phyloP scores from a whole-genome alignment of 2,113 vertebrate species.

The Phalacrocorax pelagicus region DNA sequence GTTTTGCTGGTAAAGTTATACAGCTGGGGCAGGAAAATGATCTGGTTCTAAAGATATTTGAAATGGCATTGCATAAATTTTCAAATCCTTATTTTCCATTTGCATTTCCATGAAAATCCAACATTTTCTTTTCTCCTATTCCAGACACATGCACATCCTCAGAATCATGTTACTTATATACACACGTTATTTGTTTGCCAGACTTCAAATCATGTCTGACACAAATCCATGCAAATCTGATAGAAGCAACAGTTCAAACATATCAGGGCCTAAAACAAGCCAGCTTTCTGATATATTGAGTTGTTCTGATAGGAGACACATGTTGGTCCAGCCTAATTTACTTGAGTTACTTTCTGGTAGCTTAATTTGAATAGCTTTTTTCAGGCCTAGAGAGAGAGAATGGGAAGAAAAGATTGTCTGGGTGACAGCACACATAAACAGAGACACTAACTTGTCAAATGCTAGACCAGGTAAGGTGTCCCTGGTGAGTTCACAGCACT shows the following conservation, averaged over 20 bases:
- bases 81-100: not conserved
- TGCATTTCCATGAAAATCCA: not conserved
- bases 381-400: not conserved
- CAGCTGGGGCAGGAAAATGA: not conserved
- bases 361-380: constrained; percentile 24
- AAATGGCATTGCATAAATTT: not conserved
- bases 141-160: not conserved
- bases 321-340: not conserved
- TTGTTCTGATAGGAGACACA: not conserved
- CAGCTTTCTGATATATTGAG: not conserved
- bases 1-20: not conserved
- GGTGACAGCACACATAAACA: constrained; percentile 28
- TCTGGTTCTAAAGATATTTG: not conserved
- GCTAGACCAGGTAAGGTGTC: constrained; percentile 18
- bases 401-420: not conserved
- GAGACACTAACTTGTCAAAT: constrained; percentile 53
- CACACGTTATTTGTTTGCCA: not conserved
- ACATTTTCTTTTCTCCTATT: not conserved
- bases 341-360: constrained; percentile 6
- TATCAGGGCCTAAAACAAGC: not conserved
- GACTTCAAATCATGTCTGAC: not conserved
- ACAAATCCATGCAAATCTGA: not conserved
- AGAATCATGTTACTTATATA: not conserved
- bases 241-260: constrained; percentile 6
- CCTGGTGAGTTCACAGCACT: constrained; percentile 18